Conservation (phyloP, 35 echinoderm and acorn worm species). For the Holothuria glaberrima region DNA sequence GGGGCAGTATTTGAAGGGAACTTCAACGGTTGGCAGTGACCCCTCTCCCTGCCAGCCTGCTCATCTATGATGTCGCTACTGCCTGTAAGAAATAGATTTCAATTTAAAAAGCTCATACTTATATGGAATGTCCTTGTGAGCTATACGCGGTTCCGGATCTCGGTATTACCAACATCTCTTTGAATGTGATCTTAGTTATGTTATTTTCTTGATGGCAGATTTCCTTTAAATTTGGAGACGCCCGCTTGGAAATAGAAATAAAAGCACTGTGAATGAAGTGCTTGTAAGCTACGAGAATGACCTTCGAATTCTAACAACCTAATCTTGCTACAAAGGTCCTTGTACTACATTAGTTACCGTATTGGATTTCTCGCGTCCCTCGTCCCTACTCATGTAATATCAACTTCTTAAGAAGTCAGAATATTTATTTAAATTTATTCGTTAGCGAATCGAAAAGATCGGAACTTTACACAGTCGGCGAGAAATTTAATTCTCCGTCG, state of each 20-base stretch:
- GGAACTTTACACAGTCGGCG: constrained; percentile 50
- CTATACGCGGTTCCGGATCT: too few relatives aligned
- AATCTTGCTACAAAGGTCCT: constrained; percentile 7
- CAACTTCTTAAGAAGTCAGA: constrained; percentile 33
- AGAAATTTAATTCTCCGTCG: constrained; percentile 58
- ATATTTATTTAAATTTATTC: constrained; percentile 64
- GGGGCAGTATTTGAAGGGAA: too few relatives aligned
- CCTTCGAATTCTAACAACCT: constrained; percentile 1
- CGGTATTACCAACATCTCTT: too few relatives aligned
- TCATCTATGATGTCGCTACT: too few relatives aligned
- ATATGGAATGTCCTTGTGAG: too few relatives aligned
- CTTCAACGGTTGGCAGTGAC: too few relatives aligned
- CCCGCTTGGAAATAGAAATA: not conserved
- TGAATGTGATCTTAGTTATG: too few relatives aligned
- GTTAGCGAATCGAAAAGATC: constrained; percentile 42
- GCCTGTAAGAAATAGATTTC: too few relatives aligned
- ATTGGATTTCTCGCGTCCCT: constrained; percentile 26
- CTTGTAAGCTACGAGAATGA: not conserved
- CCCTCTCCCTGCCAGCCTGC: too few relatives aligned
- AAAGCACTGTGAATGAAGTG: not conserved
- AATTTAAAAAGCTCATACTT: too few relatives aligned
- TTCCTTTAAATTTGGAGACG: not conserved
- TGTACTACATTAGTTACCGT: constrained; percentile 34
- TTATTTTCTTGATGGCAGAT: not conserved
- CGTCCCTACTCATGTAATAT: constrained; percentile 23